Percentiles rank a stretch among this genome's conserved stretches.
phyloP scores from a whole-genome alignment of 1,140 invertebrate species.

The Leptinotarsa undecemlineata region DNA sequence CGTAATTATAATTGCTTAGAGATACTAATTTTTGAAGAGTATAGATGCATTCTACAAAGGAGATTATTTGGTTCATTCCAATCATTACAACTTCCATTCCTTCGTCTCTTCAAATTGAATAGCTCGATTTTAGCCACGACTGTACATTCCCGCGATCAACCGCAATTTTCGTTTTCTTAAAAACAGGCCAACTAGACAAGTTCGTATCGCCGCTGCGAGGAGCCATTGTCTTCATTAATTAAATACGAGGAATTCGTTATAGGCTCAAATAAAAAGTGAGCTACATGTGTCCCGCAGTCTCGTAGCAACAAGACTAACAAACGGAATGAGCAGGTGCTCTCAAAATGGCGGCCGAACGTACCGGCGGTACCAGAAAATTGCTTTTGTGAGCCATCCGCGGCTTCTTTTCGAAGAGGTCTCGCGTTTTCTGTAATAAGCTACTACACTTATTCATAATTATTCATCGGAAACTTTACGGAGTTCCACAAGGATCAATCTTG shows the following conservation, averaged over 20 bases:
- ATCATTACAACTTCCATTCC: no score
- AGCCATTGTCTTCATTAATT: conserved; percentile 38
- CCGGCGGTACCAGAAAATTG: conserved; percentile 25
- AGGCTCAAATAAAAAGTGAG: conserved; percentile 32
- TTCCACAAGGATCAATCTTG: no score
- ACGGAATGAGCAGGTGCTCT: conserved; percentile 42
- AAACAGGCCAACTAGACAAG: conserved; percentile 14
- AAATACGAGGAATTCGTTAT: conserved; percentile 31
- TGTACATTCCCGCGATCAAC: conserved; percentile 15
- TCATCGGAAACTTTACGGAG: no score
- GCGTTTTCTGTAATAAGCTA: no score
- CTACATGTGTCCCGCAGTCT: conserved; percentile 40
- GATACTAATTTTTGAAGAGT: neutral
- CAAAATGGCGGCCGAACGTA: conserved; percentile 33
- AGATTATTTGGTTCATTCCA: no score
- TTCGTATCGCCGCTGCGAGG: conserved; percentile 14
- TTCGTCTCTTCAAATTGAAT: neutral
- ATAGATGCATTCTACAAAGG: no score
- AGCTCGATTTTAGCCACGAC: conserved; percentile 10
- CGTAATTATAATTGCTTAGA: neutral
- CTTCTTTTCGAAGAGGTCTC: conserved; percentile 4
- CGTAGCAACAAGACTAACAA: conserved; percentile 37
- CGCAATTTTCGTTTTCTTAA: conserved; percentile 15
- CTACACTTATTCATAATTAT: no score
- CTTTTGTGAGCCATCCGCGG: conserved; percentile 26